phyloP scores from a whole-genome alignment of 2,113 vertebrate species.

The Plectropomus leopardus region DNA sequence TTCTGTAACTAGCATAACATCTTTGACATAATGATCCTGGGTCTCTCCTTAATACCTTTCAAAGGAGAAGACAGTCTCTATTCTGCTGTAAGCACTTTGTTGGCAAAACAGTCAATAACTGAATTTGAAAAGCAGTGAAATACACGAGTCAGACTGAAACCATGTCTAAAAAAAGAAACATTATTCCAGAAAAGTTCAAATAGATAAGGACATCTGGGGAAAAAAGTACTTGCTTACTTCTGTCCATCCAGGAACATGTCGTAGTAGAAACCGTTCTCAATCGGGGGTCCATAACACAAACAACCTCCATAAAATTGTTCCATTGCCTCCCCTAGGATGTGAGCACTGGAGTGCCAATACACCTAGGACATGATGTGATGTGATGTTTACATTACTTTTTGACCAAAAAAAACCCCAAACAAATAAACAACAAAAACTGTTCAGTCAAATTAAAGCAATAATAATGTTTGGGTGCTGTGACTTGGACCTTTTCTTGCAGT shows the following conservation, averaged over 20 bases:
- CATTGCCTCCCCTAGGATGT: constrained; percentile 98
- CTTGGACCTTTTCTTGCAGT: not conserved
- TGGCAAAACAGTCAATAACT: not conserved
- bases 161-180: no score
- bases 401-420: no score
- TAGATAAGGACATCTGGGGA: not conserved
- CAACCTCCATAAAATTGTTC: constrained; percentile 96
- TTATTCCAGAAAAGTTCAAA: not conserved
- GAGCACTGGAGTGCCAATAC: constrained; percentile 98
- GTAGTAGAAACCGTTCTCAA: constrained; percentile 99
- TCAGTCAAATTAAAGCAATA: not conserved
- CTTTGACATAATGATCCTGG: not conserved
- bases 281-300: constrained; percentile 96
- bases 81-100: not conserved
- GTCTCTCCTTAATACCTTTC: not conserved
- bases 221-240: constrained; percentile 83
- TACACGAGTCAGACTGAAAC: not conserved
- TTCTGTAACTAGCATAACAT: not conserved
- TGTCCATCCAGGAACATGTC: constrained; percentile 96
- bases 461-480: not conserved
- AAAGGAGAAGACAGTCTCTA: not conserved
- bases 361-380: constrained; percentile 83
- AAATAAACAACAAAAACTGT: no score
- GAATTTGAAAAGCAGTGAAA: not conserved
- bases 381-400: no score